Evolutionary conservation across 2,113 vertebrate genomes (phyloP), one percentile per base, ranked within the genome.

Genomic region (Psittacula cyanocephala): DNA sequence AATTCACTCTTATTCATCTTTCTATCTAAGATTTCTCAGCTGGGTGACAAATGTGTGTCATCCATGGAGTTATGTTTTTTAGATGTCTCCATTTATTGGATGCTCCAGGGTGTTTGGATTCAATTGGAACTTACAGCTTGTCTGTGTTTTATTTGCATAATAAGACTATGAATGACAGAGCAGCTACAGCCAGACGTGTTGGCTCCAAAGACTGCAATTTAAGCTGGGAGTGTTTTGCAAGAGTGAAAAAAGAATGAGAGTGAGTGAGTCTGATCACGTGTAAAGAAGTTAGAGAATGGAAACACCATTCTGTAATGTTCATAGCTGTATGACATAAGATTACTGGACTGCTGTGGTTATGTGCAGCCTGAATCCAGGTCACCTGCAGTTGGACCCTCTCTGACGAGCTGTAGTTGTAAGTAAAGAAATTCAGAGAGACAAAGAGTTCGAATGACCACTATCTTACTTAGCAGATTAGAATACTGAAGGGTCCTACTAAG

Each of bases 171-270:
- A 97, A 98, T 98, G 97, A 97, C 96, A 98, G 97, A 97, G 93
- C 94, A 97, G 96, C 96, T 94, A 93, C 95, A 97, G 97, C 96
- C 98, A 98, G 98, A 98, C 97, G 77, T 67, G 85, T 97, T 97
- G 97, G 98, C 98, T 98, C 98, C 98, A 97, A 97, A 96, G 95
- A n/a, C 93, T 97, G 98, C 97, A 98, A 98, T 96, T 98, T 97
- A 97, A 98, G 95, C 95, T 97, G 97, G 94, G 95, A 98, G 86
- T 90, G 53, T 97, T 98, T 97, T 97, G 93, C 96, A 96, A 97
- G 92, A 97, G 91, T 76, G 95, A 95, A 91, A 87, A 95, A 88
- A 60, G 86, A 92, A 92, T 31, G 75, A 82, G 86, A 94, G 77
- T 2, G 65, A 80, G 86, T 44, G 71, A 72, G 64, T 31, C 55